Conservation (phyloP, 2,113 vertebrate species). For the Pristiophorus japonicus region DNA sequence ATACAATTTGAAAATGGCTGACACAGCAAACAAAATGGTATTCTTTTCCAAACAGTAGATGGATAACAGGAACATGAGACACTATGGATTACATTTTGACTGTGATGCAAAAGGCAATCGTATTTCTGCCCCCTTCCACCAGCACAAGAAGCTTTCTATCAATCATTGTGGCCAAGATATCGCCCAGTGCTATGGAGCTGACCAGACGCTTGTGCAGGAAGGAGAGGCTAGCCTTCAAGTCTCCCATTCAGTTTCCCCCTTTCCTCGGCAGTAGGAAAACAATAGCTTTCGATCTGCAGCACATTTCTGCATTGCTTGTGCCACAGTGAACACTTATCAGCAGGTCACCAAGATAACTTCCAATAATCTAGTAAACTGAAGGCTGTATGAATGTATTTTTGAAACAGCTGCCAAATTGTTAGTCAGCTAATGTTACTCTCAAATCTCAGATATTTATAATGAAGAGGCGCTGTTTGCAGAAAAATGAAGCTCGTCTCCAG, state of each 20-base stretch:
- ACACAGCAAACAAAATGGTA: background rate
- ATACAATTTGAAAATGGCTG: background rate
- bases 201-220: constrained; percentile 12
- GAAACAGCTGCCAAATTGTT: background rate
- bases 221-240: constrained; percentile 24
- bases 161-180: background rate
- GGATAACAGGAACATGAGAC: background rate
- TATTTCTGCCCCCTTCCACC: background rate
- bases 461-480: background rate
- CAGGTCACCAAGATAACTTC: background rate
- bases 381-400: background rate
- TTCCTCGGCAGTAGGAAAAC: background rate
- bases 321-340: background rate
- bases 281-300: constrained; percentile 2
- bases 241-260: background rate
- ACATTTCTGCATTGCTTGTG: background rate
- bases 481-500: background rate
- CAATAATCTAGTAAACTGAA: background rate
- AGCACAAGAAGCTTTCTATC: background rate
- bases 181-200: background rate
- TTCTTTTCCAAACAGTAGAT: background rate
- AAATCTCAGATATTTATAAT: background rate
- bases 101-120: background rate
- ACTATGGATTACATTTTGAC: background rate
- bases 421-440: background rate